Evolutionary conservation across 1,140 invertebrate species (phyloP), one percentile per base, ranked within the genome.

Genomic region (Babylonia areolata): DNA sequence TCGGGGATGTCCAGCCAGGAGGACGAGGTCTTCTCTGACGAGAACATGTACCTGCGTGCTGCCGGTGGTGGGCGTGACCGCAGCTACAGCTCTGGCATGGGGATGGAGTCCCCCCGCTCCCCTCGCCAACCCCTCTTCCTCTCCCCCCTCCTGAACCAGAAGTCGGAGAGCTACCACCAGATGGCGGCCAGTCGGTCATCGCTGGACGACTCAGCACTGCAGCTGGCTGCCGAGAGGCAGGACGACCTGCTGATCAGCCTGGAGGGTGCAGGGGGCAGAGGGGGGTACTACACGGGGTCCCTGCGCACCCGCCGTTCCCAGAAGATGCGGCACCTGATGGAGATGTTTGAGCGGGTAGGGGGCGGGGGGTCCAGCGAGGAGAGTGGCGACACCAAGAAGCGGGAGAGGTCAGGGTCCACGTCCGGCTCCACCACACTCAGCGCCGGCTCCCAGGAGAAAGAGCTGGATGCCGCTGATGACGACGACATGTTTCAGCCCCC

Each of bases 261-360:
- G 37, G 84, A 84, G n/a, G 88, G 87, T 17, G 54, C 86, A 37
- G 88, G 78, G 6, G 85, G 80, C 39, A 88, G 87, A 28, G 78
- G 73, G 6, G 81, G 75, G 15, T 88, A 90, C 81, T 89, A 90
- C 85, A 89, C 91, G 28, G 87, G 90, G 40, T 92, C 92, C 42
- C 87, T 90, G 51, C 85, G 90, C 79, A 89, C 88, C 0, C 90
- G 90, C 42, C 89, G 90, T 73, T 91, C 91, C 20, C 89, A 89
- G 77, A 93, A 93, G 79, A 87, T 93, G 54, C 88, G 92, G 77
- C 91, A 87, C 77, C 64, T 93, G 64, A 89, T 90, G 87, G 91
- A 92, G 82, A 86, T 90, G 54, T 92, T 93, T 90, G 92, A 93
- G 86, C 88, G 88, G 17, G 88, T 64, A 33, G 86, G 86, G n/a